phyloP scores from a whole-genome alignment of 2,113 vertebrate species.

The Ranitomeya imitator region DNA sequence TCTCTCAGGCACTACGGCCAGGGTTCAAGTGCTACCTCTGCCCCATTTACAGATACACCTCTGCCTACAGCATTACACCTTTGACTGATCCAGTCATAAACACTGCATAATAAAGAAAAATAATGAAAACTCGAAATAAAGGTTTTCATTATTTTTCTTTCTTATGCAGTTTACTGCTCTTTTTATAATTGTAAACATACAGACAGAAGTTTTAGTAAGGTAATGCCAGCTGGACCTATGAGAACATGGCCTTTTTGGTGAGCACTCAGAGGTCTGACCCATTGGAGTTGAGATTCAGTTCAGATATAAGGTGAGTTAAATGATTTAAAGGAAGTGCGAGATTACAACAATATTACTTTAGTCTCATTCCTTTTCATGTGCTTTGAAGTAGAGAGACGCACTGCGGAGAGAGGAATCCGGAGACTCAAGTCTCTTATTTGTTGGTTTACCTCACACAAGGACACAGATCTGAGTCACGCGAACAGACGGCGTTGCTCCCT shows the following conservation, averaged over 20 bases:
- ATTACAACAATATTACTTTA: slow-evolving; percentile 6
- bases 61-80: too few relatives aligned
- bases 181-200: too few relatives aligned
- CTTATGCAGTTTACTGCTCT: too few relatives aligned
- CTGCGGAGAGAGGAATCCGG: neutral
- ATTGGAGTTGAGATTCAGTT: neutral
- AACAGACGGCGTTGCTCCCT: slow-evolving; percentile 34
- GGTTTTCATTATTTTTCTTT: too few relatives aligned
- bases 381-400: slow-evolving; percentile 16
- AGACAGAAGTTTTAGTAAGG: neutral
- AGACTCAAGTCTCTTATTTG: slow-evolving; percentile 30
- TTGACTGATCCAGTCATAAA: too few relatives aligned
- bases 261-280: neutral
- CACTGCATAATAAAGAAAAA: too few relatives aligned
- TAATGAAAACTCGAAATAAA: too few relatives aligned
- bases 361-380: slow-evolving; percentile 18
- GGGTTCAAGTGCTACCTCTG: too few relatives aligned
- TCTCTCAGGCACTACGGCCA: too few relatives aligned
- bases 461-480: slow-evolving; percentile 35
- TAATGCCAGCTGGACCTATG: neutral
- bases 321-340: slow-evolving; percentile 17
- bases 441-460: slow-evolving; percentile 44
- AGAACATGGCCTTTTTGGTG: neutral
- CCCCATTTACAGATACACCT: too few relatives aligned
- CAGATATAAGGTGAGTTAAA: slow-evolving; percentile 27